These are phyloP conservation scores for Balanococcus diminutus DNA, from an alignment of 2,888 invertebrate species.

Conservation along the genomic window DNA sequence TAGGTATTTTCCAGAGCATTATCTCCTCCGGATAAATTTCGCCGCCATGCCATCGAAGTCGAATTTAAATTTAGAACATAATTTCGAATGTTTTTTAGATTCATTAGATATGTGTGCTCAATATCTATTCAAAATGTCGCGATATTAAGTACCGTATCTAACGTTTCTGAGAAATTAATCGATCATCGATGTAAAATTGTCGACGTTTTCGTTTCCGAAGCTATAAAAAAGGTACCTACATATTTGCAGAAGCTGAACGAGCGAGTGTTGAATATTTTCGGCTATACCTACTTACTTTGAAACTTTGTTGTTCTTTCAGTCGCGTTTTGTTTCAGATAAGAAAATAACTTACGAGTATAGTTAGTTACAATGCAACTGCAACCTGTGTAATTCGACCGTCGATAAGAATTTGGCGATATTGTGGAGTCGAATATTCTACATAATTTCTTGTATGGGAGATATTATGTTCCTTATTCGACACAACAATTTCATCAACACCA, in stretches of 20 bases:
- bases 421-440: constrained; percentile 54
- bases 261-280: no score
- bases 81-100: constrained; percentile 14
- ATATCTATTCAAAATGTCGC: not conserved
- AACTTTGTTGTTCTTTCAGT: no score
- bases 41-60: no score
- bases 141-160: constrained; percentile 53
- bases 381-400: not conserved
- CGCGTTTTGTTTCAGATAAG: no score
- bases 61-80: no score
- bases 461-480: constrained; percentile 55
- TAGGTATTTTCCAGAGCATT: no score
- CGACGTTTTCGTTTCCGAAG: no score
- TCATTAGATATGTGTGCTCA: constrained; percentile 52
- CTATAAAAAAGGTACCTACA: no score
- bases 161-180: constrained; percentile 42
- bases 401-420: constrained; percentile 3
- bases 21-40: no score
- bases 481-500: constrained; percentile 38
- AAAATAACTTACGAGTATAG: no score
- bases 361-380: no score
- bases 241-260: not conserved
- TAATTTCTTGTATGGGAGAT: constrained; percentile 51
- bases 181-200: not conserved
- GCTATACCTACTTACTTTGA: no score